Conservation (phyloP, 2,888 invertebrate genomes). For the Melangyna quadrimaculata region DNA sequence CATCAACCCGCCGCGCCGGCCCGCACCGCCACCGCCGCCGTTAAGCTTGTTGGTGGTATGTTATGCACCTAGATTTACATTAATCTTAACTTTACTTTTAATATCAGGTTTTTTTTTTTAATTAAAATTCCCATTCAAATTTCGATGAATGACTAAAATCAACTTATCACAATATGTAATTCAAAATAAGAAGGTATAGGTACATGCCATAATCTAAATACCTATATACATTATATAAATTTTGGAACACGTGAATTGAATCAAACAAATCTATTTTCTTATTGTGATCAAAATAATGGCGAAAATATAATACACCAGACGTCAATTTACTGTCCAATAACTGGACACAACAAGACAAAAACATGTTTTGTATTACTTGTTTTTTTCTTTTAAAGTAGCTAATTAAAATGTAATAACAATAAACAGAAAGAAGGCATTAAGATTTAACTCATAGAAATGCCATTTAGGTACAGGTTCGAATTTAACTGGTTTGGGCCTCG, state of each 20-base stretch:
- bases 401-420: conserved; percentile 32
- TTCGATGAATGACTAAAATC: neutral
- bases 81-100: neutral
- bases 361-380: conserved; percentile 7
- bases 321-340: conserved; percentile 7
- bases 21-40: too few species aligned
- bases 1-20: too few species aligned
- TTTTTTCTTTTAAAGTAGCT: conserved; percentile 1
- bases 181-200: neutral
- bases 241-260: conserved; percentile 7
- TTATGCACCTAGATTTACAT: neutral
- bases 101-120: neutral
- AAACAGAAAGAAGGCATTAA: conserved; percentile 4
- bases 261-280: conserved; percentile 7
- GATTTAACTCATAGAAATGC: neutral
- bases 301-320: conserved; percentile 2
- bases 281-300: conserved; percentile 10
- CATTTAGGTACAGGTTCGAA: neutral
- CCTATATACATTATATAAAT: neutral
- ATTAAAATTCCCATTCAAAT: neutral
- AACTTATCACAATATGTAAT: neutral
- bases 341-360: neutral
- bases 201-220: neutral
- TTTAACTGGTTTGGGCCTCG: neutral
- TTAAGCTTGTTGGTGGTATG: neutral